phyloP scores from a whole-genome alignment of 1,140 invertebrate genomes.

The Chironomus striatipennis region DNA sequence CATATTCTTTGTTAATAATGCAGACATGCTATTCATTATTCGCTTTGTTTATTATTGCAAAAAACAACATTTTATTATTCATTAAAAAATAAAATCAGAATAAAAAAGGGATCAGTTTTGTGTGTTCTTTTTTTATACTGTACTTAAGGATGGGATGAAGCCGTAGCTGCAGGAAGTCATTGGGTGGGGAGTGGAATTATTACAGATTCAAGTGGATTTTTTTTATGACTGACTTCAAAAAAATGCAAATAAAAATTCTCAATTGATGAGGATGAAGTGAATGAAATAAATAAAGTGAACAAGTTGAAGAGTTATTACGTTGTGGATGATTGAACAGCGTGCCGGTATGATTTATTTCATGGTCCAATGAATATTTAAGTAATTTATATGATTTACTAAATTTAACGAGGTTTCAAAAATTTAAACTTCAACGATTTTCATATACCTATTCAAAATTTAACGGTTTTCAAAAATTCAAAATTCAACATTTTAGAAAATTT shows the following conservation, averaged over 20 bases:
- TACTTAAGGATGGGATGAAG: not conserved
- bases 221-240: not conserved
- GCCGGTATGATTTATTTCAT: no score
- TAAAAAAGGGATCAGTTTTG: not conserved
- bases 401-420: no score
- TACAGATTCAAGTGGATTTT: not conserved
- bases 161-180: not conserved
- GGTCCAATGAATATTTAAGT: no score
- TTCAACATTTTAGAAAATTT: no score
- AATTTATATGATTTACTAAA: no score
- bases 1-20: not conserved
- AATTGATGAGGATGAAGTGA: not conserved
- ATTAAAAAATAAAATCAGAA: constrained; percentile 5
- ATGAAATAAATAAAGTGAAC: not conserved
- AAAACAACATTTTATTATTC: constrained; percentile 6
- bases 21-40: constrained; percentile 8
- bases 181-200: not conserved
- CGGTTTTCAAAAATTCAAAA: no score
- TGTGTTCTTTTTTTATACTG: not conserved
- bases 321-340: no score
- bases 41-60: constrained; percentile 2
- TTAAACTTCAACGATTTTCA: no score
- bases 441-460: no score
- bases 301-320: not conserved
- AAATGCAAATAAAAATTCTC: constrained; percentile 2